phyloP scores from a whole-genome alignment of 2,797 vertebrate species.

The Myiotriccus ornatus region DNA sequence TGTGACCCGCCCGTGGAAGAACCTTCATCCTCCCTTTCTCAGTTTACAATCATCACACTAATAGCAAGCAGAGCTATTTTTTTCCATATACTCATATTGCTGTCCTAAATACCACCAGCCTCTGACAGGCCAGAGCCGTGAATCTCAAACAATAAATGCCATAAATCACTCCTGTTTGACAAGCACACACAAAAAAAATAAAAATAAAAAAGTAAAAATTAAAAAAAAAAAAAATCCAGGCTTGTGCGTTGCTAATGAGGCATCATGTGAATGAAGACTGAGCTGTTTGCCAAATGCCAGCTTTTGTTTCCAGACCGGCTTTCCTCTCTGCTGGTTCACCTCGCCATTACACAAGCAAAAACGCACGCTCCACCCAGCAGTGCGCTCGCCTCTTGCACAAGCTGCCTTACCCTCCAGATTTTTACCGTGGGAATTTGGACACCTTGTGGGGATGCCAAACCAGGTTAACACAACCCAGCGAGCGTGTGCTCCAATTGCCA shows the following conservation, averaged over 20 bases:
- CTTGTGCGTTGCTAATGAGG: neutral
- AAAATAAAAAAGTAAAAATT: neutral
- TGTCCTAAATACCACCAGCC: constrained; percentile 3
- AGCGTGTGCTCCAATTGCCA: neutral
- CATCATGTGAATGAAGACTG: constrained; percentile 36
- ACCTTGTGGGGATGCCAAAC: neutral
- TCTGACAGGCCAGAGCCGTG: neutral
- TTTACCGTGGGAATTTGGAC: constrained; percentile 56
- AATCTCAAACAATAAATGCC: neutral
- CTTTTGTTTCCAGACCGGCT: constrained; percentile 18
- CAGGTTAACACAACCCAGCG: neutral
- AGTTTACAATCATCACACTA: neutral
- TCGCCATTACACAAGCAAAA: neutral
- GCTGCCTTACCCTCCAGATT: neutral
- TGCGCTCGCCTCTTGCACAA: constrained; percentile 28
- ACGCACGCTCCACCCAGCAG: neutral
- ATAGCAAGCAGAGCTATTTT: neutral
- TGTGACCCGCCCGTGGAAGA: neutral
- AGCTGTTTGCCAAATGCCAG: neutral
- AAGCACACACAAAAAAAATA: neutral
- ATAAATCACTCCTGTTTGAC: neutral
- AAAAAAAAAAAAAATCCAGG: neutral
- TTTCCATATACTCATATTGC: neutral
- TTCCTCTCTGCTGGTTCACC: constrained; percentile 23
- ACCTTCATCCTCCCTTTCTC: neutral